Conservation (phyloP, 1,140 invertebrate species). For the Calephelis virginiensis region DNA sequence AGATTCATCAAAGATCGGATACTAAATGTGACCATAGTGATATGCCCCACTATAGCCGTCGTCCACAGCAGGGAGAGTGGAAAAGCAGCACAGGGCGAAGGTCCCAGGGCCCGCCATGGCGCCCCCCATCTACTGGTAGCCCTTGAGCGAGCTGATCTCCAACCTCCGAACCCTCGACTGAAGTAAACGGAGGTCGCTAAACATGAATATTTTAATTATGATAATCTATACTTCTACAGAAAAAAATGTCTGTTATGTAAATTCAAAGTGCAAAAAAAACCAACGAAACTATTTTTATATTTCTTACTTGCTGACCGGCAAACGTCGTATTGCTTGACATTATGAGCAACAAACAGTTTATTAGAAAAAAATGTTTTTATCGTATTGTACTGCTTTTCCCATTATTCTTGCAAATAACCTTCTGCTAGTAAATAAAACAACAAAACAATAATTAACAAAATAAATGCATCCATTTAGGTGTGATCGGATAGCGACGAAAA, state of each 20-base stretch:
- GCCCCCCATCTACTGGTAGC: constrained; percentile 61
- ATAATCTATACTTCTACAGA: neutral
- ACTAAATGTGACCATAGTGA: constrained; percentile 69
- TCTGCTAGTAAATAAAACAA: too few species aligned
- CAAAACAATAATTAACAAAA: too few species aligned
- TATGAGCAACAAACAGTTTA: too few species aligned
- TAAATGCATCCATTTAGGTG: too few species aligned
- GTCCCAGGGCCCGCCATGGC: constrained; percentile 76
- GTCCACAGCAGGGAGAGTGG: constrained; percentile 76
- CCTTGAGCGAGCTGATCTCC: constrained; percentile 69
- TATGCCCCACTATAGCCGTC: constrained; percentile 67
- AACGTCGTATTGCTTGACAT: too few species aligned
- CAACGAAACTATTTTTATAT: too few species aligned
- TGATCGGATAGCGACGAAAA: too few species aligned
- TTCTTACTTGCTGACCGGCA: too few species aligned
- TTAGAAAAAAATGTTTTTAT: too few species aligned
- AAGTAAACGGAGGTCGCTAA: constrained; percentile 68
- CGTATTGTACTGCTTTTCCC: too few species aligned
- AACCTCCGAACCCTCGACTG: constrained; percentile 69
- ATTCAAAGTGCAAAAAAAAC: too few species aligned
- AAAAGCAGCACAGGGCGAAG: constrained; percentile 64
- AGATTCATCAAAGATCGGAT: constrained; percentile 63
- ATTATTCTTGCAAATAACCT: too few species aligned
- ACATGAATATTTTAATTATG: constrained; percentile 9
- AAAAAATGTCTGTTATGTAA: neutral